Evolutionary conservation across 2,113 vertebrate species (phyloP), one percentile per base, ranked within the genome.

Genomic region (Chloebia gouldiae): DNA sequence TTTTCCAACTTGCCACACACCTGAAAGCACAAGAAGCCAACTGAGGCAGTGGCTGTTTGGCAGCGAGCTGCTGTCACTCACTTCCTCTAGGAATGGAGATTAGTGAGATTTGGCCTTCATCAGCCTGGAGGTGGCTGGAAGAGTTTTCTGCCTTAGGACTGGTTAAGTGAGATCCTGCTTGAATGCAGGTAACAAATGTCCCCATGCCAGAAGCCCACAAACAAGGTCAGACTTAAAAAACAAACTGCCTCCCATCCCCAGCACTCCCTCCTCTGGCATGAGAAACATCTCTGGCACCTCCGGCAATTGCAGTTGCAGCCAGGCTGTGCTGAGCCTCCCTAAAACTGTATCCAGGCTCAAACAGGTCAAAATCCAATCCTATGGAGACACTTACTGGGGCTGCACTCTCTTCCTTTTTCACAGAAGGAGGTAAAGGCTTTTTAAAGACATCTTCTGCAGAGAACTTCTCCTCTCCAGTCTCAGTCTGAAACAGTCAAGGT

Each of bases 361-460:
- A 57, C 14, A 88, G 66, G 27, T 21, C 60, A 77, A 77, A 76
- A 66, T 1, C 2, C 24, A 72, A 18, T n/a, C 51, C 37, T 14
- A 2, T 1, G 47, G 54, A 90, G 66, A 21, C 75, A 42, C 97
- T 98, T 96, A 98, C 98, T 1, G 97, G 97, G n/a, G 98, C 96
- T 31, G 97, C 56, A 30, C 96, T 97, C 88, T 98, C 98, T 10
- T 99, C 99, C 75, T 99, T 99, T 44, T 99, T 99, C 96, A 98
- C 98, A 21, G 96, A 94, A 54, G 99, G 99, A 89, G 99, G 98
- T 47, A 99, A 96, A 28, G 99, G 99, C 87, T 99, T 99, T 98
- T 99, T 99, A 96, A 99, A 99, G 60, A 99, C 98, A 21, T 99
- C 99, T 77, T 99, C 99, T 70, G 95, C 95, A 64, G 97, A 80